Percentiles rank a stretch among this genome's conserved stretches.
Evolutionary conservation across 2,888 invertebrate species (phyloP).

Genomic region (Spodoptera littoralis): DNA sequence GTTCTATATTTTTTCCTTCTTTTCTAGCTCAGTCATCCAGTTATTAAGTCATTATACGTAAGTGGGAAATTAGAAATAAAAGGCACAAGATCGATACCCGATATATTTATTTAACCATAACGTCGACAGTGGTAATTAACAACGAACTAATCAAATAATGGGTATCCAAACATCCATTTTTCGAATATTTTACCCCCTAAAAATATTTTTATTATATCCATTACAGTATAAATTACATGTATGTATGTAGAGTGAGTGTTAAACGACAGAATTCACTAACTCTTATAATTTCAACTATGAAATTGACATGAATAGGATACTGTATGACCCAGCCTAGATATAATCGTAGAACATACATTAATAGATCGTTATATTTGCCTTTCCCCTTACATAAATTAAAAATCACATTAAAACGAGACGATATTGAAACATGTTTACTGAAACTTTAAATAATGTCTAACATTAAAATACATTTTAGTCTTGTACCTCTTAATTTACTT

Average conservation of each 20-base stretch:
- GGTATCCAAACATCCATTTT: slow-evolving; percentile 78
- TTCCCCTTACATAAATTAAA: slow-evolving; percentile 64
- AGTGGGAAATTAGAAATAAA: slow-evolving; percentile 53
- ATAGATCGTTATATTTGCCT: slow-evolving; percentile 59
- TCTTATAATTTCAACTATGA: slow-evolving; percentile 64
- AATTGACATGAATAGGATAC: slow-evolving; percentile 60
- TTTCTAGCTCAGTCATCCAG: too few relatives aligned
- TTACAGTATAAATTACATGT: slow-evolving; percentile 70
- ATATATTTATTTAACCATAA: slow-evolving; percentile 79
- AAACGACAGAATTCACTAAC: slow-evolving; percentile 61
- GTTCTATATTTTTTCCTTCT: too few relatives aligned
- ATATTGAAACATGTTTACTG: slow-evolving; percentile 34
- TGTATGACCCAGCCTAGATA: slow-evolving; percentile 73
- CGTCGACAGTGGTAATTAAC: slow-evolving; percentile 77
- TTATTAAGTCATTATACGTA: too few relatives aligned
- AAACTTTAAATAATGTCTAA: slow-evolving; percentile 60
- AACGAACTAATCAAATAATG: slow-evolving; percentile 79
- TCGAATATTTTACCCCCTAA: slow-evolving; percentile 71
- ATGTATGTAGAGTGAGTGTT: slow-evolving; percentile 83
- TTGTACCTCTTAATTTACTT: slow-evolving; percentile 73
- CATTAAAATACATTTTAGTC: slow-evolving; percentile 74
- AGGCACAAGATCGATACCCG: slow-evolving; percentile 70
- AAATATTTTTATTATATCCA: slow-evolving; percentile 64
- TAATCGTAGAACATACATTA: slow-evolving; percentile 49
- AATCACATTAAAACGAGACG: slow-evolving; percentile 42